A percentile compares a stretch with the other conserved stretches of the same genome.
phyloP scores from a whole-genome alignment of 2,113 vertebrate species.

The Conger conger region DNA sequence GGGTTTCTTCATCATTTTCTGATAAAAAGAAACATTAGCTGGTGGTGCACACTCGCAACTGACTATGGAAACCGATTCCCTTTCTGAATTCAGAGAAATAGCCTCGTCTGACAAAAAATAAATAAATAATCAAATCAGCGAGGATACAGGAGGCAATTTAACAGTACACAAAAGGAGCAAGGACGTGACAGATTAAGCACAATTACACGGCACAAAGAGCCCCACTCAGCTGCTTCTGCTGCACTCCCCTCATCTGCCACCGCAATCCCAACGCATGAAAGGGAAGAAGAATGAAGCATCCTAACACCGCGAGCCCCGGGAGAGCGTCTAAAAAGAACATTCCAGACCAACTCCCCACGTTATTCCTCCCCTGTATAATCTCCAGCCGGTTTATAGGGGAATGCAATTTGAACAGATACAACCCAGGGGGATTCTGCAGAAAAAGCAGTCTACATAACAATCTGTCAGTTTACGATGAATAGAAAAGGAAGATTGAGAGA shows the following conservation, averaged over 20 bases:
- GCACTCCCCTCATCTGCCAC: neutral
- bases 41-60: neutral
- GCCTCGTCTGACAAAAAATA: neutral
- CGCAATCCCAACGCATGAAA: neutral
- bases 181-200: constrained; percentile 4
- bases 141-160: neutral
- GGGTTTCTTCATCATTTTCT: neutral
- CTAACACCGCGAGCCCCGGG: neutral
- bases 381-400: constrained; percentile 11
- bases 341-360: neutral
- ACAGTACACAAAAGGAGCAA: neutral
- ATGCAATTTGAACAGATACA: constrained; percentile 10
- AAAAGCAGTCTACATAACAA: constrained; percentile 9
- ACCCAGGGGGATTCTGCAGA: neutral
- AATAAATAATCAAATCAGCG: neutral
- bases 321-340: neutral
- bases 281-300: neutral
- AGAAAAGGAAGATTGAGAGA: constrained; percentile 14
- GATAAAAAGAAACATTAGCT: neutral
- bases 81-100: neutral
- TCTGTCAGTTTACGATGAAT: constrained; percentile 15
- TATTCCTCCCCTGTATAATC: constrained; percentile 16
- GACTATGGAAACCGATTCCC: neutral
- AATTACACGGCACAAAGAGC: neutral
- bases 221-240: neutral